Base-by-base conservation (phyloP, 2,888 invertebrate genomes). In the Busseola fusca region DNA sequence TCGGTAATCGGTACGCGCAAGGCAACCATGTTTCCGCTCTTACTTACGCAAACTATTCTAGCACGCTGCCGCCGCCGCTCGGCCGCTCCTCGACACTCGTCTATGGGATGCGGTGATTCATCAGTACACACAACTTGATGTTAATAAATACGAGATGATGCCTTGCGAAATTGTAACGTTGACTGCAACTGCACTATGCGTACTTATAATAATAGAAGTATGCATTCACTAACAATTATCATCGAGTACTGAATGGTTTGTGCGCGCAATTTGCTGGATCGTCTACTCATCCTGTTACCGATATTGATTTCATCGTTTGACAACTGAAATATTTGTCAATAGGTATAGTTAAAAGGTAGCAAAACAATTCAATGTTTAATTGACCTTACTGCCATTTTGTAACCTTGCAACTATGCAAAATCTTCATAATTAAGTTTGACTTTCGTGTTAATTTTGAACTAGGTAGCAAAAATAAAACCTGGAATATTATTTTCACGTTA, bases 11-110 rank as follows among this genome's bases (percentile, higher is more conserved):
- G 84, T 85, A 82, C 81, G 83, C 81, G 80, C 87, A 87, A 88
- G 86, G 85, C 84, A 83, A 84, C 88, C 87, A 84, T 85, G 86
- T 89, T 89, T 88, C 89, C 86, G 86, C 84, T 88, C 82, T 89
- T 89, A 86, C 82, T 89, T 89, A 86, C 87, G 87, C 88, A 89
- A 90, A 87, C 84, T 83, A 74, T 73, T 81, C 83, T 79, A 84
- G 70, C 66, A 58, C 56, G 70, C n/a, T n/a, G n/a, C n/a, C n/a
- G n/a, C n/a, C n/a, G n/a, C 74, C 80, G 83, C 84, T 86, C 81
- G 83, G 80, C 81, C 75, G 81, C 82, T 80, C 86, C 86, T 78
- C 82, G 64, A 65, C 76, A 62, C 82, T 84, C 76, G 74, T 82
- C 86, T 85, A 81, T 80, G 74, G 82, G 79, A 80, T 82, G 78